phyloP scores from a whole-genome alignment of 2,888 invertebrate genomes.

The Pyrgus malvae region DNA sequence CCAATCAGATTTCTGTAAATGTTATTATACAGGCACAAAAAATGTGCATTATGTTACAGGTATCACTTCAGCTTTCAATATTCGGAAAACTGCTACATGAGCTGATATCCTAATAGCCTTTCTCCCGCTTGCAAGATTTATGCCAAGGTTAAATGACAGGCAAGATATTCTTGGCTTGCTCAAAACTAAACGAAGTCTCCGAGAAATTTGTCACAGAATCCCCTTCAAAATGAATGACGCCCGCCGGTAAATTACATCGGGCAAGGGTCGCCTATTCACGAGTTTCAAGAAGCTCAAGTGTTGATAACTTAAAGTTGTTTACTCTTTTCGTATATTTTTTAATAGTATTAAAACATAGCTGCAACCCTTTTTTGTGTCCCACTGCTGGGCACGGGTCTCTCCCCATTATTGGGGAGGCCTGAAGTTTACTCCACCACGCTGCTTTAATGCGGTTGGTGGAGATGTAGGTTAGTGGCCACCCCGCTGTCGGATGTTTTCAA shows the following conservation, averaged over 20 bases:
- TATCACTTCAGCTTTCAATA: too few relatives aligned
- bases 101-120: neutral
- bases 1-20: too few relatives aligned
- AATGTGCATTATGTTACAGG: too few relatives aligned
- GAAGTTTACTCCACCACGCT: too few relatives aligned
- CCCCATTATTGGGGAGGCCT: too few relatives aligned
- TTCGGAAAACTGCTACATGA: neutral
- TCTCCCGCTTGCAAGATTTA: constrained; percentile 1
- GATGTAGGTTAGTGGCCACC: too few relatives aligned
- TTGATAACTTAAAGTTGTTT: neutral
- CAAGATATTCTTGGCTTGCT: neutral
- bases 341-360: too few relatives aligned
- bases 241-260: neutral
- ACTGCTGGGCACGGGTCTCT: too few relatives aligned
- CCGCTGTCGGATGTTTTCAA: too few relatives aligned
- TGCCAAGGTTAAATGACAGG: neutral
- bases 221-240: neutral
- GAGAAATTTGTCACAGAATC: neutral
- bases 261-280: neutral
- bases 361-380: too few relatives aligned
- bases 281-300: neutral
- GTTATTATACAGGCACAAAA: too few relatives aligned
- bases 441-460: too few relatives aligned
- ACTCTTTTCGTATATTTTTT: neutral
- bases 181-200: neutral